Evolutionary conservation across 2,888 invertebrate species (phyloP).

Genomic region (Caenorhabditis sulstoni): DNA sequence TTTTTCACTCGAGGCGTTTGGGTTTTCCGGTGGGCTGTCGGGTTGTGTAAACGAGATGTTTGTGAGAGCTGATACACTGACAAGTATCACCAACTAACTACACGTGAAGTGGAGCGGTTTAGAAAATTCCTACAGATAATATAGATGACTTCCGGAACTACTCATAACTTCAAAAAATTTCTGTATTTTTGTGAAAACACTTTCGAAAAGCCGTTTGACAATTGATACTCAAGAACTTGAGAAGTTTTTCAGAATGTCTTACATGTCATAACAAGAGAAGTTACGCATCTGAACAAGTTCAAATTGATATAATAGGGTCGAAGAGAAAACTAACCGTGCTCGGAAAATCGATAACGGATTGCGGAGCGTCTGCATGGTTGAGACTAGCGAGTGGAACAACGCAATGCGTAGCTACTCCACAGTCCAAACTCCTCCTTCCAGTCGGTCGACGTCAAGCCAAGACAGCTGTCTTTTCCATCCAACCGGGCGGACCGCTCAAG

Average conservation of each 20-base stretch:
- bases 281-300: neutral
- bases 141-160: too few species aligned
- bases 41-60: slow-evolving; percentile 38
- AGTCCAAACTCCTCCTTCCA: slow-evolving; percentile 55
- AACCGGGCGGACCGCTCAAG: slow-evolving; percentile 56
- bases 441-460: slow-evolving; percentile 47
- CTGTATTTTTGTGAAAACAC: too few species aligned
- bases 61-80: slow-evolving; percentile 24
- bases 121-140: too few species aligned
- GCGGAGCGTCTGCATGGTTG: slow-evolving; percentile 59
- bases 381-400: slow-evolving; percentile 17
- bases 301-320: neutral
- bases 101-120: neutral
- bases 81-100: slow-evolving; percentile 22
- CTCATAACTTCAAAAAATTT: too few species aligned
- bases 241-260: too few species aligned
- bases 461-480: slow-evolving; percentile 52
- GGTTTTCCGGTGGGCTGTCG: neutral
- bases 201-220: too few species aligned
- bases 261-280: neutral
- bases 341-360: slow-evolving; percentile 58
- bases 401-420: slow-evolving; percentile 45
- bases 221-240: too few species aligned
- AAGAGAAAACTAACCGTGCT: slow-evolving; percentile 42
- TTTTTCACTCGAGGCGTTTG: slow-evolving; percentile 1